Evolutionary conservation across 1,140 invertebrate genomes (phyloP), one percentile per base, ranked within the genome.

Genomic region (Temnothorax longispinosus): DNA sequence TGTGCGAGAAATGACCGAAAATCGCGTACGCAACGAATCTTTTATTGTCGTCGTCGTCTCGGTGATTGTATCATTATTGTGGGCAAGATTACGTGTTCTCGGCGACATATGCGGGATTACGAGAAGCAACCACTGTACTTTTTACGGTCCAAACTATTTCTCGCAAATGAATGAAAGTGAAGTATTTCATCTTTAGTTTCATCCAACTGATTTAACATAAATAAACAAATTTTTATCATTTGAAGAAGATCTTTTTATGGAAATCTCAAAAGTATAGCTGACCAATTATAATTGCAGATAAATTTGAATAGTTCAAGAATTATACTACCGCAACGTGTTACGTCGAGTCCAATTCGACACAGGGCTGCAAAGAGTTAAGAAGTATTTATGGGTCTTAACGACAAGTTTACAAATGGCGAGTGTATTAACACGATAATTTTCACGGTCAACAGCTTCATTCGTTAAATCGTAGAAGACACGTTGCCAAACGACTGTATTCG

Each of bases 1-100:
- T 56, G 44, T 11, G 54, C 54, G n/a, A 64, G 69, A 47, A 84
- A 74, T n/a, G 54, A 8, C 41, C 54, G 8, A 84, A 75, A 62
- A 84, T 60, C 15, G 1, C 11, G 4, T 58, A 47, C 69, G 41
- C 80, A 84, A 84, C 13, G 38, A 47, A 10, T 47, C 41, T 56
- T 15, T 52, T 21, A 67, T 80, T 15, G 32, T 81, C 35, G 3
- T 56, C 47, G 32, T 56, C 21, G 74, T 81, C 15, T 27, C 35
- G 8, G 1, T 13, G 18, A 47, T 58, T 47, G 18, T 74, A 27
- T 21, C 80, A 75, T 38, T 82, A 21, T 82, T 47, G 27, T 82
- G 58, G 44, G 10, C 67, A n/a, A 56, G 52, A 82, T 60, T 74
- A 60, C 41, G 27, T 47, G 3, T 21, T 47, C 18, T 47, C 21